phyloP scores from a whole-genome alignment of 2,888 invertebrate species.

The Xestia c-nigrum region DNA sequence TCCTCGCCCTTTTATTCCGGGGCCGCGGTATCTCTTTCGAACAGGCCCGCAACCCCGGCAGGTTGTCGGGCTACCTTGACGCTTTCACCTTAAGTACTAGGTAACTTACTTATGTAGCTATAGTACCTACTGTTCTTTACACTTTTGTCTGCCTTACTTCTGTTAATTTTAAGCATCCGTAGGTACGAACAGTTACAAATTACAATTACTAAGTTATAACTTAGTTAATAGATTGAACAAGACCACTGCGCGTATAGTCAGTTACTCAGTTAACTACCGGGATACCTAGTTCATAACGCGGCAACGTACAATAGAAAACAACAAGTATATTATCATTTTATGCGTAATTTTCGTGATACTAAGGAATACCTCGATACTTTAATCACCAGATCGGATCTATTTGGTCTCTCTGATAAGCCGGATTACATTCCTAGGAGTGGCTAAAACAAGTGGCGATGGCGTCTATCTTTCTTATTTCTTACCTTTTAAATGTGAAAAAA shows the following conservation, averaged over 20 bases:
- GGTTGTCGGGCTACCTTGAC: no score
- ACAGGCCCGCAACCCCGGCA: no score
- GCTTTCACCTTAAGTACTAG: no score
- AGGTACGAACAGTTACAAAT: background rate
- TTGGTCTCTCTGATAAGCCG: background rate
- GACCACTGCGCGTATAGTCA: background rate
- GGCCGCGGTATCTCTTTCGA: no score
- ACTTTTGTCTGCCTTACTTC: background rate
- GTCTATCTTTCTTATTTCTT: background rate
- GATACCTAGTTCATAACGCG: background rate
- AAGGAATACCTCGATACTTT: background rate
- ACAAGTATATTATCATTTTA: background rate
- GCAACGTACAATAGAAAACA: background rate
- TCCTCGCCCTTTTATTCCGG: no score
- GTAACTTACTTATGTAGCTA: no score
- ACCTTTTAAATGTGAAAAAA: background rate
- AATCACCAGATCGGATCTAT: background rate
- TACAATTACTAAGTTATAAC: background rate
- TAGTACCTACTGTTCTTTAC: no score
- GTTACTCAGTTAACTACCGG: background rate
- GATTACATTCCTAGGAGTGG: constrained; percentile 15
- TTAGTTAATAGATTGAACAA: constrained; percentile 2
- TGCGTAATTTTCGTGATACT: background rate
- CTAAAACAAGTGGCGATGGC: background rate
- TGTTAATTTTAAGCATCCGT: background rate